Evolutionary conservation across 2,888 invertebrate genomes (phyloP), one percentile per base, ranked within the genome.

Genomic region (Athalia cordata): DNA sequence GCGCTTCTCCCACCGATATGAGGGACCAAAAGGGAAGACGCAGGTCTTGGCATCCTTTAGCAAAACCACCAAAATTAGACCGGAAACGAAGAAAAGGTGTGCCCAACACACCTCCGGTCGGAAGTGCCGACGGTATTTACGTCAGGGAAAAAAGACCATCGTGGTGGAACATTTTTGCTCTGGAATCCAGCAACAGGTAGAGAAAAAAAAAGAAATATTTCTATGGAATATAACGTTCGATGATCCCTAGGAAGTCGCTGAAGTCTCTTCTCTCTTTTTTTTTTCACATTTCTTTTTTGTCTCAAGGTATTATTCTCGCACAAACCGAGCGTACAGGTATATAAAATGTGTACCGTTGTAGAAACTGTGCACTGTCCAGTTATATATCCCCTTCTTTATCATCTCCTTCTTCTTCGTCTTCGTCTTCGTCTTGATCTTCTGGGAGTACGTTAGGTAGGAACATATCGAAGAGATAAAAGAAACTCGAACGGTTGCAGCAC

Each of bases 151-250:
- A 96, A 89, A 92, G 96, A 81, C 94, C 95, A 59, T 96, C 96
- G 59, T 97, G 96, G 96, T 97, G 96, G 96, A 96, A 96, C 89
- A 95, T 96, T 81, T 96, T 96, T 88, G 94, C 95, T 66, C 95
- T 95, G 72, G 96, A 96, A 85, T 85, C 89, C 9, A 89, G 86
- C 62, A 80, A 81, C 84, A 89, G 89, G 89, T 89, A 72, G 70
- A 72, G 45, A 66, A 49, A n/a, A 5, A 52, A 11, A 2, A 29
- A 29, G 29, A 29, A 1, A 5, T 43, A 11, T n/a, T 67, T 67
- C 15, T n/a, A 11, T 55, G 8, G 45, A 62, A 4, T 66, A 15
- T 7, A 5, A 67, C 15, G 49, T 55, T 55, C 55, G 2, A 55
- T 8, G 55, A n/a, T 11, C 8, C n/a, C 4, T 64, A 64, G 4